Conservation (phyloP, 2,113 vertebrate species). For the human (Homo sapiens) region DNA sequence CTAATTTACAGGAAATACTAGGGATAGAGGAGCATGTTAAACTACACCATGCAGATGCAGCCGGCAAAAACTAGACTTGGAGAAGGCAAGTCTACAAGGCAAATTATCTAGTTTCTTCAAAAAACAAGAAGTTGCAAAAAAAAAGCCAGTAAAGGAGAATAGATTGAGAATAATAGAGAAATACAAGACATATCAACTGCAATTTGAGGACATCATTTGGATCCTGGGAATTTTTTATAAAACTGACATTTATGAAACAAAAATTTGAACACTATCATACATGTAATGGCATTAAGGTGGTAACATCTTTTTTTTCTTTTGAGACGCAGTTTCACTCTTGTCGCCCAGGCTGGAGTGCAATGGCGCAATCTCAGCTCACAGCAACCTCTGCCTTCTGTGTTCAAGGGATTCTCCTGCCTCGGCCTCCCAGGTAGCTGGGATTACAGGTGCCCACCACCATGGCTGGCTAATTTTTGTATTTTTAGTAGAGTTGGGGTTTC, state of each 20-base stretch:
- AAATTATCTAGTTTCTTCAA: background rate
- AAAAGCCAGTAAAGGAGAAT: background rate
- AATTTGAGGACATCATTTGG: background rate
- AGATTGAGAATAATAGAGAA: background rate
- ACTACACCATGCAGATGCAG: background rate
- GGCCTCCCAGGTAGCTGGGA: too few relatives aligned
- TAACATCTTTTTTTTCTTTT: background rate
- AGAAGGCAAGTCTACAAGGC: background rate
- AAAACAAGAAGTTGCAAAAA: constrained; percentile 3
- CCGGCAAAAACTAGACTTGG: background rate
- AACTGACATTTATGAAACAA: constrained; percentile 3
- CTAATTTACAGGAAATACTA: background rate
- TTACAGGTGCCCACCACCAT: too few relatives aligned
- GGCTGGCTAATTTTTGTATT: too few relatives aligned
- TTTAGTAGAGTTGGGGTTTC: too few relatives aligned
- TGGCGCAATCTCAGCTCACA: too few relatives aligned
- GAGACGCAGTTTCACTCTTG: too few relatives aligned
- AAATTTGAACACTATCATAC: background rate
- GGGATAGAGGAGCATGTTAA: background rate
- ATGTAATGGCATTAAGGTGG: background rate
- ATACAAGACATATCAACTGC: background rate
- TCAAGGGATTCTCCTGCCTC: too few relatives aligned
- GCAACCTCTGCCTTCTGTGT: too few relatives aligned
- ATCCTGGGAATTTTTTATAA: background rate
- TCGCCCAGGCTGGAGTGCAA: too few relatives aligned